Percentiles rank a stretch among this genome's conserved stretches.
Evolutionary conservation across 2,113 vertebrate species (phyloP).

Genomic region (Hippocampus zosterae): DNA sequence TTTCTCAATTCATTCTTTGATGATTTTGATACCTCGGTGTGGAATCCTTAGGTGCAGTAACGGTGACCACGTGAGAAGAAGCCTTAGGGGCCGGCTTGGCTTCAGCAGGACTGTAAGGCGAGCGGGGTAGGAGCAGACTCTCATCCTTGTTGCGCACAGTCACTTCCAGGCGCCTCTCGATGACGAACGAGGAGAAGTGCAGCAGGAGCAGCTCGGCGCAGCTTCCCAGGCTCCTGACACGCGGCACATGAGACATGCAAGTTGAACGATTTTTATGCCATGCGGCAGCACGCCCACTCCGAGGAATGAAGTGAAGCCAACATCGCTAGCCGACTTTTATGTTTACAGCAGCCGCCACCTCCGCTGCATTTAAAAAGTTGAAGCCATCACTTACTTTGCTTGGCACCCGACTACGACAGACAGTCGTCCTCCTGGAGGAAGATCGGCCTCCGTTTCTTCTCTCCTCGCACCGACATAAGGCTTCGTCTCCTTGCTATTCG

Average conservation of each 20-base stretch:
- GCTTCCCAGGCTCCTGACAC: conserved; percentile 76
- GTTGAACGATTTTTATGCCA: neutral
- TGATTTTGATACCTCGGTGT: conserved; percentile 31
- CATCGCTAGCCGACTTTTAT: conserved; percentile 2
- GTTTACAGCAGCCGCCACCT: neutral
- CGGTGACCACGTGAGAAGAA: conserved; percentile 49
- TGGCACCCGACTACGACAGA: conserved; percentile 71
- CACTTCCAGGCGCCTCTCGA: conserved; percentile 81
- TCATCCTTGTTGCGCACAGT: conserved; percentile 75
- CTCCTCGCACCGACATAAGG: conserved; percentile 10
- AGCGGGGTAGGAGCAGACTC: conserved; percentile 66
- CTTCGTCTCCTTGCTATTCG: conserved; percentile 4
- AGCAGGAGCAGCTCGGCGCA: conserved; percentile 85
- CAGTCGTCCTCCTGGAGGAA: conserved; percentile 74
- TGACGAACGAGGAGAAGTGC: conserved; percentile 81
- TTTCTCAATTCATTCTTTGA: too few relatives aligned
- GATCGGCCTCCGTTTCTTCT: conserved; percentile 46
- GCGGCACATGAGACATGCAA: neutral
- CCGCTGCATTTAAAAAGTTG: neutral
- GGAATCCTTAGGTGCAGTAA: conserved; percentile 37
- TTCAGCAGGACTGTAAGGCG: conserved; percentile 39
- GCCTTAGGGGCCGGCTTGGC: accelerated
- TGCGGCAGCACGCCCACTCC: neutral
- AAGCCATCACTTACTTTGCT: conserved; percentile 64
- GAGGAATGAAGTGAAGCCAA: neutral